phyloP scores from a whole-genome alignment of 2,797 vertebrate genomes.

The Tachyglossus aculeatus region DNA sequence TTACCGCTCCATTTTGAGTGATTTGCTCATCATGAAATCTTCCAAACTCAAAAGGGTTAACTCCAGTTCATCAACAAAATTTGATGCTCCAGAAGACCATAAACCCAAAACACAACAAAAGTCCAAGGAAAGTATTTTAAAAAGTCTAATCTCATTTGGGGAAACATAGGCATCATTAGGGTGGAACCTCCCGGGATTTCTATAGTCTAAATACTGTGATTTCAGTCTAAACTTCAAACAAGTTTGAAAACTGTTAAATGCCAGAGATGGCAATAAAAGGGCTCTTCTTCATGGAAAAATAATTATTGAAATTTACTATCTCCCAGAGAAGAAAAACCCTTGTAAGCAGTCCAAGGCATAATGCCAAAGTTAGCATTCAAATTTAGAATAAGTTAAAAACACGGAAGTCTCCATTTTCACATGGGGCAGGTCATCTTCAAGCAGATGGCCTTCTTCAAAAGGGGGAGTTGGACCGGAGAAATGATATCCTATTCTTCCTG shows the following conservation, averaged over 20 bases:
- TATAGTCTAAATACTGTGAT: not conserved
- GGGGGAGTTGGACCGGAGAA: conserved; percentile 17
- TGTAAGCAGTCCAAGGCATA: conserved; percentile 28
- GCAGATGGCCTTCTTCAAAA: conserved; percentile 6
- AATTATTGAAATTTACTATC: conserved; percentile 40
- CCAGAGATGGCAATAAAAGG: conserved; percentile 14
- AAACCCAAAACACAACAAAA: not conserved
- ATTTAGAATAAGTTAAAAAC: conserved; percentile 49
- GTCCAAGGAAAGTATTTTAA: not conserved
- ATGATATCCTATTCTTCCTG: not conserved
- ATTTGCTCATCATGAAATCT: not conserved
- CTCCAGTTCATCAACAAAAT: not conserved
- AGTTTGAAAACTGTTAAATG: not conserved
- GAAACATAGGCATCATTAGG: not conserved
- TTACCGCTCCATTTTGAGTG: not conserved
- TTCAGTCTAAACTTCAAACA: conserved; percentile 31
- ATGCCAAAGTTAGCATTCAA: conserved; percentile 56
- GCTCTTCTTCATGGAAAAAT: conserved; percentile 30
- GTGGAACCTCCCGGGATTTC: conserved; percentile 21
- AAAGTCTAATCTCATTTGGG: not conserved
- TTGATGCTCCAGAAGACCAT: not conserved
- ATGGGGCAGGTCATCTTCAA: conserved; percentile 36
- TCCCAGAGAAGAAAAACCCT: not conserved
- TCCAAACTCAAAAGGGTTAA: accelerated
- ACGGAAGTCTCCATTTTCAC: conserved; percentile 24